Evolutionary conservation across 2,797 vertebrate genomes (phyloP).

Genomic region (Tamandua tetradactyla): DNA sequence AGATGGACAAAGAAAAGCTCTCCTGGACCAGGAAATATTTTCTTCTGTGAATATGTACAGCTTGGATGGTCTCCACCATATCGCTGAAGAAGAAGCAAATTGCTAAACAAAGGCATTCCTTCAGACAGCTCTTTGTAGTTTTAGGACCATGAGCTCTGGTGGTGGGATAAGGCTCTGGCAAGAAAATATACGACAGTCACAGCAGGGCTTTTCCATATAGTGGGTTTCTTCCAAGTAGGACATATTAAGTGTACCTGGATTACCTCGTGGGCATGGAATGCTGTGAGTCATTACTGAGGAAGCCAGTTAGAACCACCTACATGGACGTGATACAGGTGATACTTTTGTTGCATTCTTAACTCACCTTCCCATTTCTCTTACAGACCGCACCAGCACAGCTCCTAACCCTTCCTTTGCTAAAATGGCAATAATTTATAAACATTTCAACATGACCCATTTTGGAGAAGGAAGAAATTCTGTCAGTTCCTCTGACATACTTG

Average conservation of each 20-base stretch:
- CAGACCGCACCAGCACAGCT: neutral
- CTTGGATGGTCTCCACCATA: neutral
- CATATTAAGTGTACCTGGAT: neutral
- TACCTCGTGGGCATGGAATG: neutral
- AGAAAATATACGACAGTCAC: neutral
- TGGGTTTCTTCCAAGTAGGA: neutral
- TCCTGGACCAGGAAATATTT: neutral
- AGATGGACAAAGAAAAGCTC: neutral
- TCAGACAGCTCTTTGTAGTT: neutral
- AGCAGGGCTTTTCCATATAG: neutral
- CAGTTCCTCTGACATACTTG: neutral
- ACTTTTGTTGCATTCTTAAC: neutral
- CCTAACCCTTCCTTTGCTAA: slow-evolving; percentile 20
- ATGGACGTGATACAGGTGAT: neutral
- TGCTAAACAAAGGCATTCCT: neutral
- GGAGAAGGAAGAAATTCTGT: neutral
- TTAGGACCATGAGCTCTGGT: neutral
- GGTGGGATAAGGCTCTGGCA: neutral
- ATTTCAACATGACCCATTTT: slow-evolving; percentile 7
- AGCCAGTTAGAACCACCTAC: neutral
- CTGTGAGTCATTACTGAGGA: neutral
- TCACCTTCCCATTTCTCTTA: neutral
- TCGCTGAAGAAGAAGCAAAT: neutral
- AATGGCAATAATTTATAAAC: neutral
- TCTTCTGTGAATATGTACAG: neutral